These are phyloP conservation scores for Heterochromis multidens DNA, from an alignment of 2,113 vertebrate species.

Conservation along the genomic window DNA sequence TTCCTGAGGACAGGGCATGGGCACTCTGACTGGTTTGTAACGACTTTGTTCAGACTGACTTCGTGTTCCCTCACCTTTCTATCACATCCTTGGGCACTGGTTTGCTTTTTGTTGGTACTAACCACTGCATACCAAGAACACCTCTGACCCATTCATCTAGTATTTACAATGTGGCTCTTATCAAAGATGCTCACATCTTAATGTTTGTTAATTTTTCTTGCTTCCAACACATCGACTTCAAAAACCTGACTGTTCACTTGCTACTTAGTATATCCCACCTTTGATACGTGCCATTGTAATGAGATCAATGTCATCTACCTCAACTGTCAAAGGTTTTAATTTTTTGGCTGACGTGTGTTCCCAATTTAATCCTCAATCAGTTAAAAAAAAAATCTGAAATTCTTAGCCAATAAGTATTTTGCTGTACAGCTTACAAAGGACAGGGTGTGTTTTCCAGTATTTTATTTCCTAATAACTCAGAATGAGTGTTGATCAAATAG, in stretches of 20 bases:
- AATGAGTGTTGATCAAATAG: not conserved
- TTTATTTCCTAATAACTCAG: not conserved
- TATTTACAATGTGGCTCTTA: no score
- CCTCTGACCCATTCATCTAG: no score
- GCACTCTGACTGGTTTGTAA: not conserved
- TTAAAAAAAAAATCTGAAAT: not conserved
- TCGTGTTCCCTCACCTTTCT: not conserved
- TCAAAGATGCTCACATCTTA: no score
- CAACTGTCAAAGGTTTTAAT: not conserved
- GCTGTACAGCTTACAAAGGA: not conserved
- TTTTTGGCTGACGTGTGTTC: not conserved
- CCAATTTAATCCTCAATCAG: not conserved
- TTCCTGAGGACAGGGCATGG: not conserved
- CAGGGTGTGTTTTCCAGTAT: not conserved
- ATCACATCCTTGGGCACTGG: not conserved
- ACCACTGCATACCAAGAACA: not conserved
- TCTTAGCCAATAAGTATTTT: not conserved
- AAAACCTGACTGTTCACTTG: not conserved
- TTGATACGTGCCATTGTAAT: not conserved
- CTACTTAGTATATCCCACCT: not conserved
- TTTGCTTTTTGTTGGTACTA: not conserved
- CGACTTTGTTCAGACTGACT: not conserved
- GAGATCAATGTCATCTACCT: not conserved
- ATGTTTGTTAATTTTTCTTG: not conserved
- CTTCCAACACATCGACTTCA: not conserved